Evolutionary conservation across 2,888 invertebrate genomes (phyloP), one percentile per base, ranked within the genome.

Genomic region (Pycnomerus fuliginosus): DNA sequence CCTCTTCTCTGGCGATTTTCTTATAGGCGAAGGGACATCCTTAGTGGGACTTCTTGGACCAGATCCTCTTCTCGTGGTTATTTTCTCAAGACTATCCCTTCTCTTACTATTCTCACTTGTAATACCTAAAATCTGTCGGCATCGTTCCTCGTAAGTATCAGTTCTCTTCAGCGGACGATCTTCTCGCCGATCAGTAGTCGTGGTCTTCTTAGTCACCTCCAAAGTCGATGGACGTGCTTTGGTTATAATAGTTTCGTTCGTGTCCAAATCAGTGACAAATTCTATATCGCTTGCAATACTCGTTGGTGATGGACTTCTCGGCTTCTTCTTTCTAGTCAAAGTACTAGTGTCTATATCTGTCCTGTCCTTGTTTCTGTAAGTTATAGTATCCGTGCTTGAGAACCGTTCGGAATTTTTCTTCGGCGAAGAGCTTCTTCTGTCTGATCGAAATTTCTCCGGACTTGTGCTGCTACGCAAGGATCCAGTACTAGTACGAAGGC

Each of bases 111-210:
- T 70, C 17, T 58, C 57, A 36, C 76, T 74, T 31, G 75, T 69
- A 74, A 85, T 81, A 2, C 85, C 85, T 23, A 85, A 73, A 55
- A 85, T 85, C 60, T 84, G 80, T 22, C 82, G 76, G 53, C 85
- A 85, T 17, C 85, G 74, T 65, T 85, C 85, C 66, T 85, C 85
- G 50, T 85, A 86, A 1, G 85, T 85, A 68, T 86, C 85, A 22
- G 83, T 79, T 55, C 84, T 75, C 50, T 78, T 79, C 1, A 82
- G 79, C 23, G 80, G 79, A 53, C 78, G 80, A 14, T 72, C 62
- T 5, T 27, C 1, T 14, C 23, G 33, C 13, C 27, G 31, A 31
- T 20, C 20, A 16, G 46, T 34, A 35, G 48, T 32, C 24, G 55
- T 44, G 35, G 60, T 64, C 16, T 55, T 61, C 3, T 53, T 51